These are phyloP conservation scores for Dolichomitus sp. DNA, from an alignment of 2,888 invertebrate species.

Conservation along the genomic window DNA sequence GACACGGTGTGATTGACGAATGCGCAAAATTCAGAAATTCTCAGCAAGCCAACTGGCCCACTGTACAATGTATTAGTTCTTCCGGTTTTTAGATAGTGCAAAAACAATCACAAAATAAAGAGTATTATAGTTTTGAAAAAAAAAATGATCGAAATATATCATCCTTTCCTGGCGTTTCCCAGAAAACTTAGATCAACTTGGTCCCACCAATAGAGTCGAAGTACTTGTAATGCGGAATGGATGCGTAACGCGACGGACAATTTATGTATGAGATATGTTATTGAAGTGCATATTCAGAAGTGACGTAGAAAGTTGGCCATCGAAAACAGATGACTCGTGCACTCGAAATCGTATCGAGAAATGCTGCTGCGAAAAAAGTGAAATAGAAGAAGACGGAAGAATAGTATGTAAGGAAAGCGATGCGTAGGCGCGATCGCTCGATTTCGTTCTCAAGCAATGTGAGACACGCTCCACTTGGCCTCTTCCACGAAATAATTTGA, in stretches of 20 bases:
- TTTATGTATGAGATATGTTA: constrained; percentile 6
- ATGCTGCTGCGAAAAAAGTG: constrained; percentile 22
- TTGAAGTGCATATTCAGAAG: constrained; percentile 8
- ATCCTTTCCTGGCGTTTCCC: neutral
- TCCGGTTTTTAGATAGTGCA: constrained; percentile 33
- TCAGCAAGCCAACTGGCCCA: constrained; percentile 79
- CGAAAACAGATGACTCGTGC: constrained; percentile 28
- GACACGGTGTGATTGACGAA: constrained; percentile 74
- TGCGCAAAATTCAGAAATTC: constrained; percentile 80
- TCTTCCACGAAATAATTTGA: constrained; percentile 79
- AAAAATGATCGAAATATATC: neutral
- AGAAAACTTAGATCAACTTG: neutral
- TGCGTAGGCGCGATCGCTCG: constrained; percentile 54
- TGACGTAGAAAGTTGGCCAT: constrained; percentile 6
- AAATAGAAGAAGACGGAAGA: constrained; percentile 11
- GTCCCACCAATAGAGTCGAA: neutral
- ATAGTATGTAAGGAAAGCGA: constrained; percentile 29
- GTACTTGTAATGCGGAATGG: neutral
- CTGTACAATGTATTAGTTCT: constrained; percentile 70
- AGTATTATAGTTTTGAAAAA: neutral
- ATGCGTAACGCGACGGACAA: neutral
- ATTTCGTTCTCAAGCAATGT: constrained; percentile 43
- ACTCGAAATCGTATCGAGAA: constrained; percentile 36
- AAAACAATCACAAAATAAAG: neutral
- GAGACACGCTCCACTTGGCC: constrained; percentile 61